Base-by-base conservation (phyloP, 2,113 vertebrate genomes). In the Orthonyx spaldingii region DNA sequence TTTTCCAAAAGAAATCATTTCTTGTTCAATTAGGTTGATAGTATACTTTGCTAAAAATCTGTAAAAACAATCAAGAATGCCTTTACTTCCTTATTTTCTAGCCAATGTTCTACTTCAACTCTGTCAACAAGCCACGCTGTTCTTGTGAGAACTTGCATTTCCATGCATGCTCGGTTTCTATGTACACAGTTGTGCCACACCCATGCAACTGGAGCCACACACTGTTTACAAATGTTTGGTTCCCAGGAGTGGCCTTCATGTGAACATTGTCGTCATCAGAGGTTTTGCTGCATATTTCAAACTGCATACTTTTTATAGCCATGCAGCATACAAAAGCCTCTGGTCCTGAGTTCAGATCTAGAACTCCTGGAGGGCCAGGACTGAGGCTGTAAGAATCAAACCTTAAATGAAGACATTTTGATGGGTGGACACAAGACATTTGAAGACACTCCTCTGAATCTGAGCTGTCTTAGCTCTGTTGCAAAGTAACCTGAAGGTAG, bases 311-410 rank as follows among this genome's bases (percentile, higher is more conserved):
- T 87, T 90, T 42, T 63, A 46, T 21, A 55, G 27, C 16, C 37
- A 50, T 0, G 0, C 9, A 80, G 7, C 7, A 65, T 11, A 13
- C 17, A 53, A 18, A 1, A 55, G 6, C 6, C 2, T 76, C 39
- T 7, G 3, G 37, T 79, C 44, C n/a, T 55, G 35, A 69, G 23
- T 16, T 23, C 6, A 33, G 5, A 18, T 4, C 63, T 60, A 22
- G 50, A 56, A 33, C 5, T 79, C 37, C 59, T 65, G 32, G 19
- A 65, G 16, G 13, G 13, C 10, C 3, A 2, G 22, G 19, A 52
- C 8, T 0, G 1, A 55, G 63, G 23, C 7, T 78, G 9, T 20
- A 33, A 42, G 72, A 39, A 6, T 82, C 17, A 28, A 44, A 7
- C 3, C 26, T 87, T 24, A 65, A 65, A 69, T 26, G 10, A 61